phyloP scores from a whole-genome alignment of 2,797 vertebrate species.

The Oryzias dopingdopingensis region DNA sequence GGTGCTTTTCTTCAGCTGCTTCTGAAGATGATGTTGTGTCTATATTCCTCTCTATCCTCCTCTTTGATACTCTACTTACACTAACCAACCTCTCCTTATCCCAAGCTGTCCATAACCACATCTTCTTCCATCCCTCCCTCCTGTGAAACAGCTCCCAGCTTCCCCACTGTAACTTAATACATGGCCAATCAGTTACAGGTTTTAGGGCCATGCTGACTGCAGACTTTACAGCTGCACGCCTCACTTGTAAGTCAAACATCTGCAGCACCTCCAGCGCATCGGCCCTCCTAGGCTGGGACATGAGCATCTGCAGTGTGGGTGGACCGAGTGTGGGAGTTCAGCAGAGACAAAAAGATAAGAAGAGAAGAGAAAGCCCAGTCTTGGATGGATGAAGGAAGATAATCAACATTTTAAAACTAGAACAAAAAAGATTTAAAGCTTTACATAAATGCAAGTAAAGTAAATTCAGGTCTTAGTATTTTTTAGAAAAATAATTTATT shows the following conservation, averaged over 20 bases:
- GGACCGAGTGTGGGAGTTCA: conserved; percentile 58
- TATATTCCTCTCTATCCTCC: conserved; percentile 1
- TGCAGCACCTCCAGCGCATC: conserved; percentile 69
- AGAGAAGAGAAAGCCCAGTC: conserved; percentile 38
- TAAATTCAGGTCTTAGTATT: too few relatives aligned
- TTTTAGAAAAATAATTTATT: background rate
- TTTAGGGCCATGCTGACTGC: conserved; percentile 53
- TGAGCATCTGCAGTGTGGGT: conserved; percentile 54
- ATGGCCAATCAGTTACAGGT: conserved; percentile 56
- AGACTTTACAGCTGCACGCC: conserved; percentile 67
- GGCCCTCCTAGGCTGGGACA: conserved; percentile 36
- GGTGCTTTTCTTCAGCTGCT: conserved; percentile 19
- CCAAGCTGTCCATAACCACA: conserved; percentile 24
- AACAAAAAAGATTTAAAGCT: too few relatives aligned
- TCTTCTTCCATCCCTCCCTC: conserved; percentile 25
- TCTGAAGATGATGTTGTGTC: conserved; percentile 17
- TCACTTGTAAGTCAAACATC: conserved; percentile 59
- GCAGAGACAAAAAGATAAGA: conserved; percentile 48
- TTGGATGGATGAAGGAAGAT: conserved; percentile 10
- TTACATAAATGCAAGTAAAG: too few relatives aligned
- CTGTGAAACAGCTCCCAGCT: conserved; percentile 27
- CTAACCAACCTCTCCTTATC: conserved; percentile 23
- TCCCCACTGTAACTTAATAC: conserved; percentile 59
- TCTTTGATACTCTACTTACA: conserved; percentile 37
- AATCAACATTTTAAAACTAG: background rate